Evolutionary conservation across 2,113 vertebrate genomes (phyloP).

Genomic region (Channa maculata): DNA sequence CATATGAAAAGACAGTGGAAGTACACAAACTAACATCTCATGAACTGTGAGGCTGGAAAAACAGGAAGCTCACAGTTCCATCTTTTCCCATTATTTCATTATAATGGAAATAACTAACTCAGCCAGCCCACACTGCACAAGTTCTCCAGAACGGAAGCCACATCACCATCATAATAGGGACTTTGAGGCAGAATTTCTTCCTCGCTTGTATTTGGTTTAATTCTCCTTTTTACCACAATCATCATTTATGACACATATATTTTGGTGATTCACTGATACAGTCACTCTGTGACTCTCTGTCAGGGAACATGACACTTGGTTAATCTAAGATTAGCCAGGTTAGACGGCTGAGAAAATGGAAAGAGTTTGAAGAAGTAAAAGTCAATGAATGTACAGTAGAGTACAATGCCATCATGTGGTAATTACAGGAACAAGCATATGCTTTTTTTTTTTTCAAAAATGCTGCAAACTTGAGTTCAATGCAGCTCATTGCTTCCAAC

Average conservation of each 20-base stretch:
- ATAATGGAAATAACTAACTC: conserved; percentile 58
- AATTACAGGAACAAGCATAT: not conserved
- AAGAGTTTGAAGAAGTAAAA: not conserved
- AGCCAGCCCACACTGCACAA: conserved; percentile 44
- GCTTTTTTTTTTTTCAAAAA: not conserved
- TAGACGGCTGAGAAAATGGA: conserved; percentile 34
- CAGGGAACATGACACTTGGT: conserved; percentile 23
- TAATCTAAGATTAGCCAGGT: not conserved
- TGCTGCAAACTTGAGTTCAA: not conserved
- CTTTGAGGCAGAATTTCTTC: conserved; percentile 19
- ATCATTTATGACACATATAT: conserved; percentile 56
- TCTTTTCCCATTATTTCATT: conserved; percentile 58
- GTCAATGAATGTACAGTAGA: not conserved
- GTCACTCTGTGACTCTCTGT: conserved; percentile 46
- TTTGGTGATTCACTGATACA: conserved; percentile 47
- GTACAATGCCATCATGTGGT: conserved; percentile 58
- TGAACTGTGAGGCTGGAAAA: conserved; percentile 3
- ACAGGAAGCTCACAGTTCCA: conserved; percentile 28
- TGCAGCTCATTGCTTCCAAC: not conserved
- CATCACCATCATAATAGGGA: conserved; percentile 39
- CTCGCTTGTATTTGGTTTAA: conserved; percentile 32
- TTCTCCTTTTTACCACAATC: conserved; percentile 54
- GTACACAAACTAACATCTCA: not conserved
- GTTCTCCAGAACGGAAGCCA: conserved; percentile 49
- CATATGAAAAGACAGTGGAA: not conserved